Percentiles rank a stretch among this genome's conserved stretches.
Evolutionary conservation across 2,797 vertebrate species (phyloP).

Genomic region (Rhodeus uyekii): DNA sequence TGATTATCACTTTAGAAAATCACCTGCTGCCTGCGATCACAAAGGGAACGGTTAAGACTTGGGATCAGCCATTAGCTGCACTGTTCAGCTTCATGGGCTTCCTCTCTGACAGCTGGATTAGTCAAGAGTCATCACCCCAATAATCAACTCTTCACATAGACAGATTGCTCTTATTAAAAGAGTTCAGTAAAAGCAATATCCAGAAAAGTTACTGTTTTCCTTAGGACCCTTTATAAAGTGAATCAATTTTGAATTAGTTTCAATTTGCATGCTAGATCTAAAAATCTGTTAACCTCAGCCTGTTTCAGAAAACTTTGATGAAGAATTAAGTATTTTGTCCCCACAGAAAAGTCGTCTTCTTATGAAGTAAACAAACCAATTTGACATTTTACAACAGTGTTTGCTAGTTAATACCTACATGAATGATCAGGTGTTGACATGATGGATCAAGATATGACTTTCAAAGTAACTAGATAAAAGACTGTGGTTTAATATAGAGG

Average conservation of each 20-base stretch:
- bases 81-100: conserved; percentile 21
- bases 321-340: not conserved
- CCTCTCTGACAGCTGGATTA: conserved; percentile 33
- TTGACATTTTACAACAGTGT: not conserved
- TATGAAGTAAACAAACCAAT: not conserved
- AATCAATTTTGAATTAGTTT: not conserved
- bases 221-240: not conserved
- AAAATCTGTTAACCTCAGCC: not conserved
- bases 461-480: conserved; percentile 1
- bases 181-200: conserved; percentile 7
- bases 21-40: conserved; percentile 32
- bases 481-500: not conserved
- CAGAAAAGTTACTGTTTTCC: not conserved
- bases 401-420: not conserved
- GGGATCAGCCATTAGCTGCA: conserved; percentile 1
- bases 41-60: conserved; percentile 17
- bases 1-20: conserved; percentile 32
- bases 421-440: conserved; percentile 16
- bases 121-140: conserved; percentile 5
- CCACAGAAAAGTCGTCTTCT: no score
- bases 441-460: not conserved
- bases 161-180: not conserved
- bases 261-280: not conserved
- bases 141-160: conserved; percentile 3
- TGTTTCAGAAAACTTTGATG: not conserved